Evolutionary conservation across 2,113 vertebrate genomes (phyloP).

Genomic region (Anseranas semipalmata): DNA sequence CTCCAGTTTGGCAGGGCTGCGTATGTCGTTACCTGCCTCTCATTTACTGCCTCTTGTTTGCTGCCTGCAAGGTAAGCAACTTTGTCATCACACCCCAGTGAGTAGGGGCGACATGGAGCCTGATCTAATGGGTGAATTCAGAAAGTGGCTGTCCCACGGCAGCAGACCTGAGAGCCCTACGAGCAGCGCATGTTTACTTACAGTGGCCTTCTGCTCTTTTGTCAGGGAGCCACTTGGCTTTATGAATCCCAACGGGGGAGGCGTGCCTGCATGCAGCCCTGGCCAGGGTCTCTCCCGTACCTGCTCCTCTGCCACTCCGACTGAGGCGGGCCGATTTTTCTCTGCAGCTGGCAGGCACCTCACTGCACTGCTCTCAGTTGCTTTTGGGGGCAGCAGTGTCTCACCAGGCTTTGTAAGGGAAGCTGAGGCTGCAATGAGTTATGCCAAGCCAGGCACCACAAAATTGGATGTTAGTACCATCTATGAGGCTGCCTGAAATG

Average conservation of each 20-base stretch:
- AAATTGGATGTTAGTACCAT: not conserved
- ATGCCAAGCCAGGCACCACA: not conserved
- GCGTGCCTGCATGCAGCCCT: not conserved
- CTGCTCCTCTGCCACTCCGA: too few relatives aligned
- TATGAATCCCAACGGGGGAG: not conserved
- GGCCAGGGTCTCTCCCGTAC: not conserved
- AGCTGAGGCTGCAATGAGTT: not conserved
- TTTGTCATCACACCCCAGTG: too few relatives aligned
- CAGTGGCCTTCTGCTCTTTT: not conserved
- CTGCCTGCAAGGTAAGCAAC: not conserved
- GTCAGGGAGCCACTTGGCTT: not conserved
- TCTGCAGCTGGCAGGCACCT: not conserved
- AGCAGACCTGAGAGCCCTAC: too few relatives aligned
- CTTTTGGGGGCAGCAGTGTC: not conserved
- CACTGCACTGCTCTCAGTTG: not conserved
- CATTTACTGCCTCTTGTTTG: not conserved
- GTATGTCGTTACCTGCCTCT: not conserved
- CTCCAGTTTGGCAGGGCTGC: not conserved
- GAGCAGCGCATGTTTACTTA: too few relatives aligned
- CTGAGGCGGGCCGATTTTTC: not conserved
- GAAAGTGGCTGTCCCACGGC: too few relatives aligned
- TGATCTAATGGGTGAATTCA: too few relatives aligned
- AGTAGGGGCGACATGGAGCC: too few relatives aligned
- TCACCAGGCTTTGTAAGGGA: not conserved
- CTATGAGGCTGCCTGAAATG: not conserved